Evolutionary conservation across 2,888 invertebrate genomes (phyloP), one percentile per base, ranked within the genome.

Genomic region (Parnassius apollo): DNA sequence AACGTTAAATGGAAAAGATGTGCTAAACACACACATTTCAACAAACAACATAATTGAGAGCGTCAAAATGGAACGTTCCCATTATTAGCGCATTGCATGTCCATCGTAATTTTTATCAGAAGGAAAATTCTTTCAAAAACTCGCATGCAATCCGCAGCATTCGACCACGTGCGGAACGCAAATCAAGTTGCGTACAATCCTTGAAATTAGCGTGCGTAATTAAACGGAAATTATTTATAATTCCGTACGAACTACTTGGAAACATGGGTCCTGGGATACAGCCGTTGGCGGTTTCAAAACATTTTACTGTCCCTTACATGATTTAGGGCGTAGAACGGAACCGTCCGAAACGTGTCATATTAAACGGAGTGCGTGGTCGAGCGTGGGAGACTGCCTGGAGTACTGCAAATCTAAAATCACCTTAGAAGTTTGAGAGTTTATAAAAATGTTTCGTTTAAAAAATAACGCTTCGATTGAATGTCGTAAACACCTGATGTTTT

Each of bases 361-460:
- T 57, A 57, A 53, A 18, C 42, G n/a, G 46, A 9, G 35, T 48
- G 59, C 59, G 59, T 59, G 59, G 57, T 45, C 46, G 63, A 59
- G 46, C 68, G 68, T 68, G 68, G 67, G 68, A 67, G 60, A 65
- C 53, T 48, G 67, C 68, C 64, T 42, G 57, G 46, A 67, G 67
- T 65, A 42, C 4, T 66, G 65, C 65, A 64, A 64, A 68, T 67
- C 65, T 65, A 62, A 49, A 66, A 63, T 55, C 66, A 57, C 61
- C 66, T 65, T 61, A 56, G 35, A 48, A 57, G 22, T 25, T 52
- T 22, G 52, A 46, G 13, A 42, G 18, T 61, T 22, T 60, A 60
- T 46, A 44, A 49, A 54, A 45, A 44, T 61, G 56, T 61, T 62
- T 35, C 35, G 7, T 35, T 35, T 35, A 35, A 35, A 35, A 35